Base-by-base conservation (phyloP, 2,888 invertebrate species). In the Sicus ferrugineus region DNA sequence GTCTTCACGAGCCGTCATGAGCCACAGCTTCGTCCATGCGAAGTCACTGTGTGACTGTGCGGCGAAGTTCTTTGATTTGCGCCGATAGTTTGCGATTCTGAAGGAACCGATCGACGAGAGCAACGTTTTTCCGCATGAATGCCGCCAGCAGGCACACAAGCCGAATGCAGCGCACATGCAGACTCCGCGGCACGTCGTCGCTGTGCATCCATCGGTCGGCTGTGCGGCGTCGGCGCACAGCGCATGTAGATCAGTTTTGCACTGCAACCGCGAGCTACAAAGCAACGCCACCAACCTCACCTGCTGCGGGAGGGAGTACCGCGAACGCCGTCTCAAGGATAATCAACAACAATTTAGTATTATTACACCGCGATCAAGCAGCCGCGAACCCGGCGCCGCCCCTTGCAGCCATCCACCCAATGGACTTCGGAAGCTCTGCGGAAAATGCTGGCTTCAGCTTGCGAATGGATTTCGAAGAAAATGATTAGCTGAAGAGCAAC, bases 301-400 rank as follows among this genome's bases (percentile, higher is more conserved):
- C 42, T 42, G 11, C 34, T 42, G 42, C n/a, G 42, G 14, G 0
- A 4, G 14, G n/a, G 34, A 61, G 34, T n/a, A 54, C n/a, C n/a
- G 28, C 52, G 65, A 38, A 54, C 38, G 81, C 81, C 81, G 81
- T 80, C 81, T 80, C 81, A 82, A 81, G 83, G 83, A 83, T 83
- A 83, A 83, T 83, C 83, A 83, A 82, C 81, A 83, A 83, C 83
- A 83, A 83, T 83, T 83, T 83, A 83, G 81, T 83, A 82, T 82
- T 83, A 83, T 83, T 83, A 82, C 82, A 83, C 83, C 80, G 11
- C 23, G 50, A 21, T 50, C 14, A n/a, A 42, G 42, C 16, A 14
- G 19, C 23, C 19, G 19, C 50, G 7, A 2, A 46, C 16, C n/a
- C 46, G 34, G 14, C 14, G 23, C 50, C 21, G 21, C 21, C 19